Evolutionary conservation across 1,140 invertebrate genomes (phyloP).

Genomic region (Pseudomyrmex sp.): DNA sequence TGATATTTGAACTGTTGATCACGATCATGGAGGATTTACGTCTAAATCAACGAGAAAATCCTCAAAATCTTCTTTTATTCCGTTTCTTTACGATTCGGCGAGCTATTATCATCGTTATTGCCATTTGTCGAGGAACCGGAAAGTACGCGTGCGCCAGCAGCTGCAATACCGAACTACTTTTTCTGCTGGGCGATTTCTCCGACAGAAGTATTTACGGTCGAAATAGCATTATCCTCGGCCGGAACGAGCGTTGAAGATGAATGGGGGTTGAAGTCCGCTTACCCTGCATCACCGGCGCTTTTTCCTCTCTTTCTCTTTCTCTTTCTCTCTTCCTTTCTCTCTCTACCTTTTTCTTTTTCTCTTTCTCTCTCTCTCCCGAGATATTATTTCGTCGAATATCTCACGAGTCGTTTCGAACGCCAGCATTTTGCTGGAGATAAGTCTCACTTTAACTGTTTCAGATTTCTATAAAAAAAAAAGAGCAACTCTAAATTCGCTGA

Average conservation of each 20-base stretch:
- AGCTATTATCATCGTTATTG: slow-evolving; percentile 55
- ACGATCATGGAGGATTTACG: neutral
- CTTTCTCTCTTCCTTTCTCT: neutral
- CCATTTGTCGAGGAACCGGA: slow-evolving; percentile 40
- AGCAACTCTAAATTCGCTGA: slow-evolving; percentile 13
- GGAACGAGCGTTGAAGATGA: slow-evolving; percentile 58
- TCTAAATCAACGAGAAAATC: slow-evolving; percentile 8
- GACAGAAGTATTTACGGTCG: slow-evolving; percentile 56
- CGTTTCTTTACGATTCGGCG: slow-evolving; percentile 40
- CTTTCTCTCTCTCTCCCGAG: neutral
- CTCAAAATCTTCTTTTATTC: slow-evolving; percentile 44
- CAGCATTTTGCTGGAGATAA: slow-evolving; percentile 27
- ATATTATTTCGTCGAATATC: slow-evolving; percentile 54
- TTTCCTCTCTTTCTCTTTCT: slow-evolving; percentile 16
- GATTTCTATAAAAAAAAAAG: slow-evolving; percentile 40
- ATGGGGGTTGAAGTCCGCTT: slow-evolving; percentile 52
- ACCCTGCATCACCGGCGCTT: slow-evolving; percentile 50
- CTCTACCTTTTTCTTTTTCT: slow-evolving; percentile 25
- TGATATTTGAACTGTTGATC: too few relatives aligned
- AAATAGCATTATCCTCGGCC: slow-evolving; percentile 57
- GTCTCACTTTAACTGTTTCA: slow-evolving; percentile 36
- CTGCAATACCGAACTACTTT: slow-evolving; percentile 49
- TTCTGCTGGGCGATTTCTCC: slow-evolving; percentile 52
- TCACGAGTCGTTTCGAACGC: slow-evolving; percentile 39
- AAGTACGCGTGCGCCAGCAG: slow-evolving; percentile 55